Evolutionary conservation across 2,888 invertebrate species (phyloP).

Genomic region (Xylocampa areola): DNA sequence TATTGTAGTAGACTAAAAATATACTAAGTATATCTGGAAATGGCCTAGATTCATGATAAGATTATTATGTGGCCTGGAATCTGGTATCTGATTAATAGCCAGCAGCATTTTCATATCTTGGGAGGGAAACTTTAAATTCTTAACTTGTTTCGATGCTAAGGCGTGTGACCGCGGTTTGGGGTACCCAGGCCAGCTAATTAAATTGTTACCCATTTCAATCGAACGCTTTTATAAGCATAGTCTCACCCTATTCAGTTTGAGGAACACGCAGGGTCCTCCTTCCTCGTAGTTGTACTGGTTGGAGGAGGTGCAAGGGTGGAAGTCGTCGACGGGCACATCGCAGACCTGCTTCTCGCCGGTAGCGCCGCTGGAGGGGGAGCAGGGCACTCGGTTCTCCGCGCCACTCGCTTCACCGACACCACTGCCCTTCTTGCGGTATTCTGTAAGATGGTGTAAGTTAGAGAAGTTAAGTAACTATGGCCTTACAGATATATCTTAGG

Average conservation of each 20-base stretch:
- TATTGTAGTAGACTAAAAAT: too few species aligned
- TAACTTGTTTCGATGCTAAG: too few species aligned
- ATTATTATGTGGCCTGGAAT: too few species aligned
- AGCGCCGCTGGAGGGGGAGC: conserved; percentile 91
- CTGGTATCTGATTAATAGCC: too few species aligned
- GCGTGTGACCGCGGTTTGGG: too few species aligned
- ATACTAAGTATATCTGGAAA: too few species aligned
- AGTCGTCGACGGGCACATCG: conserved; percentile 93
- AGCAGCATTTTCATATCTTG: too few species aligned
- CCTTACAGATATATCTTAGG: not conserved
- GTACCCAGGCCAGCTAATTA: too few species aligned
- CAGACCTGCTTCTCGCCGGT: conserved; percentile 94
- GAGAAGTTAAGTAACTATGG: not conserved
- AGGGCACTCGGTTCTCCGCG: conserved; percentile 91
- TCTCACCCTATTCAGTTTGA: conserved; percentile 97
- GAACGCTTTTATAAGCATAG: too few species aligned
- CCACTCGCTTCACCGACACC: conserved; percentile 80
- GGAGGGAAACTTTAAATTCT: too few species aligned
- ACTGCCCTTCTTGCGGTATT: conserved; percentile 86
- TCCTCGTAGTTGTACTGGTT: conserved; percentile 96
- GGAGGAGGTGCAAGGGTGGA: conserved; percentile 93
- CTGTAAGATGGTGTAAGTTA: conserved; percentile 59
- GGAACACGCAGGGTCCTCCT: conserved; percentile 97
- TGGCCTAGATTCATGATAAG: too few species aligned
- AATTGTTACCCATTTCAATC: too few species aligned